Conservation (phyloP, 2,797 vertebrate species). For the Meriones psammophilus region DNA sequence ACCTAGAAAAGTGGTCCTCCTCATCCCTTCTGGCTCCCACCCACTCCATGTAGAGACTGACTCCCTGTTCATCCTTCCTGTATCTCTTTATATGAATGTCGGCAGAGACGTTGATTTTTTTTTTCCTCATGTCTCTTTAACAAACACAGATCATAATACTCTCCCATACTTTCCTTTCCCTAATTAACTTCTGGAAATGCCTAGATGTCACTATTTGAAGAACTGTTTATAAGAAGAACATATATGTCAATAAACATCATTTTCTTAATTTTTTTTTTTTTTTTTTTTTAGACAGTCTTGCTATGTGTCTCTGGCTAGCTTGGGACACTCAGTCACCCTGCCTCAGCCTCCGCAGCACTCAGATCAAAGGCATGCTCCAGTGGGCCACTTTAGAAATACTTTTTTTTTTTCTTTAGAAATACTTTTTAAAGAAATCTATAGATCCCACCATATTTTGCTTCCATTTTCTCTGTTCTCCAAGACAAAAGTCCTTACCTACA, state of each 20-base stretch:
- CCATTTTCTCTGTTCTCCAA: slow-evolving; percentile 4
- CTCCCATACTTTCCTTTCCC: neutral
- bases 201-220: slow-evolving; percentile 4
- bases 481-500: neutral
- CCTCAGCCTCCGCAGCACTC: neutral
- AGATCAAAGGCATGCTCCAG: neutral
- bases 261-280: neutral
- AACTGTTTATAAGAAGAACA: neutral
- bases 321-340: neutral
- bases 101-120: neutral
- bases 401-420: neutral
- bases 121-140: slow-evolving; percentile 1
- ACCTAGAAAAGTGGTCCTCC: neutral
- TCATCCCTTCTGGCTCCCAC: neutral
- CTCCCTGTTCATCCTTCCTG: neutral
- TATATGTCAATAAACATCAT: neutral
- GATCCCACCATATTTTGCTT: neutral
- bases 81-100: neutral
- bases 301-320: neutral
- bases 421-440: slow-evolving; percentile 26
- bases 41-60: neutral
- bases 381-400: neutral
- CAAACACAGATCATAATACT: neutral
- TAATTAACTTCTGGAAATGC: slow-evolving; percentile 3
- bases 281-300: neutral